Evolutionary conservation across 2,888 invertebrate genomes (phyloP).

Genomic region (Hyles lineata): DNA sequence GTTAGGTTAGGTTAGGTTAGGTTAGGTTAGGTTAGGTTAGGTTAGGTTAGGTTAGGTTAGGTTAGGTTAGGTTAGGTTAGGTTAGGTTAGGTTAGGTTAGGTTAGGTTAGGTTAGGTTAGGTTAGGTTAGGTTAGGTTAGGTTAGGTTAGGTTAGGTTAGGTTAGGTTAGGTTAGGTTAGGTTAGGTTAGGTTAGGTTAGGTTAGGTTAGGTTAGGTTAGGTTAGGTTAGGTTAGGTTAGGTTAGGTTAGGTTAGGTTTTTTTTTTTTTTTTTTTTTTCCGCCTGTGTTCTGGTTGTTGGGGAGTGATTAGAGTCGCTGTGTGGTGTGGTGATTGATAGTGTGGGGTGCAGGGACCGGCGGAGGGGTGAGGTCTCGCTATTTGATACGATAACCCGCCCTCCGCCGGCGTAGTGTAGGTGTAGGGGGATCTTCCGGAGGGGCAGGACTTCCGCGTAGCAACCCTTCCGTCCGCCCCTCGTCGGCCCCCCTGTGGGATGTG

Average conservation of each 20-base stretch:
- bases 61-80: neutral
- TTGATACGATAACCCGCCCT: too few species aligned
- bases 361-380: too few species aligned
- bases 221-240: constrained; percentile 41
- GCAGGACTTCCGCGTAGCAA: too few species aligned
- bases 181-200: constrained; percentile 40
- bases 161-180: constrained; percentile 41
- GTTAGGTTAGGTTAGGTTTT: constrained; percentile 41
- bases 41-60: constrained; percentile 35
- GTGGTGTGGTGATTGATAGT: too few species aligned
- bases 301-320: too few species aligned
- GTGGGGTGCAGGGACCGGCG: too few species aligned
- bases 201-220: constrained; percentile 43
- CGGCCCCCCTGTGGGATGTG: too few species aligned
- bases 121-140: constrained; percentile 43
- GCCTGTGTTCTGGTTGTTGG: too few species aligned
- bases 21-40: constrained; percentile 42
- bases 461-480: too few species aligned
- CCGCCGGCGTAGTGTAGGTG: too few species aligned
- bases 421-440: too few species aligned
- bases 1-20: constrained; percentile 42
- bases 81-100: constrained; percentile 39
- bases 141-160: constrained; percentile 42
- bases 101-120: constrained; percentile 42
- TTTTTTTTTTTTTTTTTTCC: too few species aligned